Percentiles rank a stretch among this genome's conserved stretches.
Evolutionary conservation across 2,797 vertebrate genomes (phyloP).

Genomic region (Myioborus melanocephalus): DNA sequence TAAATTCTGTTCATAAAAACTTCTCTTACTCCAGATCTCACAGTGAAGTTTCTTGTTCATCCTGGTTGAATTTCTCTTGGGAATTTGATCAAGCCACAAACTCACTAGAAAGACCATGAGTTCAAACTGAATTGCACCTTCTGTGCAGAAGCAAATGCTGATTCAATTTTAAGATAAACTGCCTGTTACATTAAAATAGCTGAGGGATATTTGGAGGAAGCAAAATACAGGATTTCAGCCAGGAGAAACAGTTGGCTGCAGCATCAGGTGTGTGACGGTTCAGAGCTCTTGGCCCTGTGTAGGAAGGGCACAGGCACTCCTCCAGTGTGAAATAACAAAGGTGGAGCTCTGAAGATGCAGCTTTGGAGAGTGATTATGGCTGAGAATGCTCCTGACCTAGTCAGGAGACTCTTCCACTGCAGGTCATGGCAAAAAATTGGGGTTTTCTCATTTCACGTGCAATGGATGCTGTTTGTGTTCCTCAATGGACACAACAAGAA

Average conservation of each 20-base stretch:
- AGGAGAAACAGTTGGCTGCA: not conserved
- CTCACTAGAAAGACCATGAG: not conserved
- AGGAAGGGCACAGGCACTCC: not conserved
- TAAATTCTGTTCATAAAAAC: not conserved
- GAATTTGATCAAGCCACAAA: not conserved
- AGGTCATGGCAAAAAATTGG: not conserved
- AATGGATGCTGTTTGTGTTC: not conserved
- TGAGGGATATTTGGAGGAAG: not conserved
- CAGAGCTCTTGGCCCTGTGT: not conserved
- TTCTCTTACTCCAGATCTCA: not conserved
- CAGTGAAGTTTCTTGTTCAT: not conserved
- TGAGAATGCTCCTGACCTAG: not conserved
- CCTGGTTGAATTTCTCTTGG: not conserved
- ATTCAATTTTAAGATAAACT: not conserved
- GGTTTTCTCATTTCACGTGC: rapidly evolving
- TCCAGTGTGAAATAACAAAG: not conserved
- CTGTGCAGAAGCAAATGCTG: not conserved
- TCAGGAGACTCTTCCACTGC: not conserved
- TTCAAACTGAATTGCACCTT: not conserved
- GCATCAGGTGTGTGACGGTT: not conserved
- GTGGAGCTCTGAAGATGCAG: not conserved
- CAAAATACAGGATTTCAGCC: not conserved
- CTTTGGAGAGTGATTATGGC: not conserved
- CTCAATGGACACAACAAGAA: not conserved
- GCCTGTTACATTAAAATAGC: not conserved